A percentile compares a stretch with the other conserved stretches of the same genome.
Evolutionary conservation across 2,888 invertebrate species (phyloP).

Genomic region (Anagyrus pseudococci): DNA sequence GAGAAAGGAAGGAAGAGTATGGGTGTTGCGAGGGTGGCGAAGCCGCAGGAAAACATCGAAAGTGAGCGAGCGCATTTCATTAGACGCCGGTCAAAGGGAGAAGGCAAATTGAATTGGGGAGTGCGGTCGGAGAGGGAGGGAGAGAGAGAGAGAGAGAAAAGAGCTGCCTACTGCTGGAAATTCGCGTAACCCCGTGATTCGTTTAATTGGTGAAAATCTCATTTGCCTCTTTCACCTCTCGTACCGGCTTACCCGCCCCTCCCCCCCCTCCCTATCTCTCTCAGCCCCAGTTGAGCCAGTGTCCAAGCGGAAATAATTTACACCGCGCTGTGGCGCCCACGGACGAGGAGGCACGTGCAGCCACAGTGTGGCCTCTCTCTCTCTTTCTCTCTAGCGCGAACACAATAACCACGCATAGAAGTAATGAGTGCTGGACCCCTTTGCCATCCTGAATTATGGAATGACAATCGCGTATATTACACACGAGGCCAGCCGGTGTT

Average conservation of each 20-base stretch:
- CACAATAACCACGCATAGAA: too few relatives aligned
- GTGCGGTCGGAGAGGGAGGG: background rate
- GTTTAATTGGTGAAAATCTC: slow-evolving; percentile 34
- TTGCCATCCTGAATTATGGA: too few relatives aligned
- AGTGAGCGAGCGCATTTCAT: slow-evolving; percentile 14
- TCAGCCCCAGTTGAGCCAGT: background rate
- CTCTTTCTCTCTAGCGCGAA: too few relatives aligned
- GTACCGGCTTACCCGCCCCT: background rate
- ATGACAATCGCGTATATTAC: too few relatives aligned
- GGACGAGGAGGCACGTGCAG: background rate
- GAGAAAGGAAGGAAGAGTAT: background rate
- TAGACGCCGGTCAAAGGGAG: slow-evolving; percentile 9
- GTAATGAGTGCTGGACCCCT: too few relatives aligned
- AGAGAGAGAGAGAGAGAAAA: background rate
- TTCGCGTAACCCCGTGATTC: slow-evolving; percentile 25
- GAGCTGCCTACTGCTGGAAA: slow-evolving; percentile 1
- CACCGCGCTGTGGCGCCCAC: background rate
- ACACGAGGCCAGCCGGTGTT: too few relatives aligned
- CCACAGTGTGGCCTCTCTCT: too few relatives aligned
- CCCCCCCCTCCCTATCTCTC: background rate
- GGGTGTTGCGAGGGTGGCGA: too few relatives aligned
- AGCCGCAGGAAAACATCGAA: background rate
- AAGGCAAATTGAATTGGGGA: slow-evolving; percentile 5
- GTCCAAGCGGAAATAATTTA: slow-evolving; percentile 24
- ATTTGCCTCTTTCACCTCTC: slow-evolving; percentile 10